Base-by-base conservation (phyloP, 2,113 vertebrate species). In the Halcyon malimbica region DNA sequence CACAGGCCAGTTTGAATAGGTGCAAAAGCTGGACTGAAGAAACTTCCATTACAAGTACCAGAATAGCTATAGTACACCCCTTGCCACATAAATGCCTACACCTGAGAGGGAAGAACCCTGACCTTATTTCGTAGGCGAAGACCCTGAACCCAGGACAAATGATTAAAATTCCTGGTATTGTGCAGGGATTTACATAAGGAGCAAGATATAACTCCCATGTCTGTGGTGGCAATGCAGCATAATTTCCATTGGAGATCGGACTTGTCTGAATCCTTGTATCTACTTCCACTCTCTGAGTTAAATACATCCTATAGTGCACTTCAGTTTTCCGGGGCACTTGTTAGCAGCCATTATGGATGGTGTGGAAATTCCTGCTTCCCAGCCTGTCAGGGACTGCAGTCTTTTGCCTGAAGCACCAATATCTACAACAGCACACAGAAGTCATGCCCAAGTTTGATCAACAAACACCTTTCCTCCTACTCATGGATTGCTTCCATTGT, bases 151-250 rank as follows among this genome's bases (percentile, higher is more conserved):
- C 12, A 29, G 12, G 15, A 35, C 41, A 93, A 94, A 60, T 0
- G 0, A 78, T 42, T 28, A 59, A 54, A 81, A 53, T 50, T 13
- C 16, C 16, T 19, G 13, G 11, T 75, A 57, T n/a, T 6, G 33
- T 4, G 5, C 18, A 71, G 14, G 6, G 44, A 56, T 75, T 83
- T 48, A 24, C 3, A 35, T 29, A 67, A 73, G 6, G 15, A 79
- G 41, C 0, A 0, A 82, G 18, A 62, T 2, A 4, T 41, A 48
- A 50, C 41, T 28, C n/a, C 5, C 23, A 3, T n/a, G 4, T 67
- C 54, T 70, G 26, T 46, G 24, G 6, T 29, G 11, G 8, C 21
- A 75, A n/a, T 46, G 39, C 10, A 54, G 10, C 13, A 19, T 24
- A 51, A 84, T n/a, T 65, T 57, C 48, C 5, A 3, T 10, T 37